Base-by-base conservation (phyloP, 2,113 vertebrate genomes). In the Cisticola juncidis region DNA sequence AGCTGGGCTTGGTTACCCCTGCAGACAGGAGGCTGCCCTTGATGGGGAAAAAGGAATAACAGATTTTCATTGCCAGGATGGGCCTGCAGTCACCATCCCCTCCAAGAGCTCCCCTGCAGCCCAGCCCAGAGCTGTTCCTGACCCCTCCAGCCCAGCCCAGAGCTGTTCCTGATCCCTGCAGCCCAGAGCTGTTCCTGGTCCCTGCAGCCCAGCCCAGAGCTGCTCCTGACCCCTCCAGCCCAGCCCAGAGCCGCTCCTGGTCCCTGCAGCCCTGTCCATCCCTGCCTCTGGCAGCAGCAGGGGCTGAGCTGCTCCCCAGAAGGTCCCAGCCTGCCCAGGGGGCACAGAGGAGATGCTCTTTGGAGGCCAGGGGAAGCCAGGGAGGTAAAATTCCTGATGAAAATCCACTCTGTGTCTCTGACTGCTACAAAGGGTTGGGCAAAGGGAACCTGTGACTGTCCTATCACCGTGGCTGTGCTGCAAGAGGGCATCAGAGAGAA, bases 341-440 rank as follows among this genome's bases (percentile, higher is more conserved):
- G 14, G 54, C 62, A 12, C 71, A 19, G n/a, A 35, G 40, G 58
- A 93, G 60, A 1, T 38, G 82, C 42, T 91, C 68, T 81, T 74
- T 4, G 69, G 33, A 91, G 65, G 14, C 23, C 15, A 28, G 38
- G 22, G 78, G 51, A 51, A 94, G 48, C 9, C 81, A 71, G 38
- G 80, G 64, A 86, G 77, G 19, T 45, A 36, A 80, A 68, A 85
- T 35, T 26, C 33, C 62, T 88, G 28, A 88, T 97, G 92, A 79
- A 97, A 92, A 97, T 92, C 94, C 95, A 85, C 86, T 92, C 86
- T 57, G 23, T 22, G 76, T 83, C 85, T 88, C 11, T 95, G 87
- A 82, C 70, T 92, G 77, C 57, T 62, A 9, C 6, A n/a, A n/a
- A n/a, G 42, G 66, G 82, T 18, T 56, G 44, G 61, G 87, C 76